phyloP scores from a whole-genome alignment of 1,140 invertebrate species.

The Trinorchestia longiramus region DNA sequence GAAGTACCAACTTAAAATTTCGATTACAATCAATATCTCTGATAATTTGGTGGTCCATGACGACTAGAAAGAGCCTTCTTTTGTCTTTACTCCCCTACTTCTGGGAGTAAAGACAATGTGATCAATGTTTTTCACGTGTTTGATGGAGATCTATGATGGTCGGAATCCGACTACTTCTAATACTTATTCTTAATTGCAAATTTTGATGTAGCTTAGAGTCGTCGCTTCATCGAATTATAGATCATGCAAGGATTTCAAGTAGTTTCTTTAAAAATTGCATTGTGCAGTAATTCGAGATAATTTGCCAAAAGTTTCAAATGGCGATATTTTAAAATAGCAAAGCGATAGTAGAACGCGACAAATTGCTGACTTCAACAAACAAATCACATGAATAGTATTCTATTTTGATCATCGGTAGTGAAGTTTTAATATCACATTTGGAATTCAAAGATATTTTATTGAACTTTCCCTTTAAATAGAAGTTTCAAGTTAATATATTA shows the following conservation, averaged over 20 bases:
- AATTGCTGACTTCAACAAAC: no score
- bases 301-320: not conserved
- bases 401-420: no score
- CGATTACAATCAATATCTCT: not conserved
- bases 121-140: not conserved
- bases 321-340: not conserved
- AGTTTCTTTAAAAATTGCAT: not conserved
- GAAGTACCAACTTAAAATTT: not conserved
- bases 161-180: not conserved
- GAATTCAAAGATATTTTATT: no score
- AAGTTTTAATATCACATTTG: no score
- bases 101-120: not conserved
- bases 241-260: not conserved
- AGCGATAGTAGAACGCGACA: no score
- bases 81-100: not conserved
- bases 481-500: no score
- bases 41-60: not conserved
- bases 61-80: not conserved
- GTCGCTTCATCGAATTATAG: not conserved
- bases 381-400: no score
- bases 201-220: not conserved
- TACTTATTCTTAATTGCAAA: not conserved
- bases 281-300: not conserved
- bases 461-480: no score
- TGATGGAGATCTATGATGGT: not conserved